Conservation (phyloP, 2,888 invertebrate genomes). For the Xiphydria camelus region DNA sequence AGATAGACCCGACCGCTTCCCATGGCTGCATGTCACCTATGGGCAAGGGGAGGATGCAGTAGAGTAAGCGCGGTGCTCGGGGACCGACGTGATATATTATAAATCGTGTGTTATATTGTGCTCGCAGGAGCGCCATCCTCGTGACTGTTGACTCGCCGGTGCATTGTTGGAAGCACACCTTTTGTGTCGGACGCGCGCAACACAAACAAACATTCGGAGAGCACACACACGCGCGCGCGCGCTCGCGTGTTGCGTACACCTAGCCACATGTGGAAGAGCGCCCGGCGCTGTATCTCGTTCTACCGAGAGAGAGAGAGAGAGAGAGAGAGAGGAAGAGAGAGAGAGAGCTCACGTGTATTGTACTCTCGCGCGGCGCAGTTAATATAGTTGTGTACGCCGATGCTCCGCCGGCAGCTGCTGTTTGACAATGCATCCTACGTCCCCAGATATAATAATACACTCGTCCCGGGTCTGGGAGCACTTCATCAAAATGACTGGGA, state of each 20-base stretch:
- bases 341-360: no score
- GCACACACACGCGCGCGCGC: constrained; percentile 7
- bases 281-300: no score
- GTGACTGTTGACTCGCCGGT: constrained; percentile 54
- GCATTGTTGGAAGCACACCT: constrained; percentile 51
- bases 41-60: no score
- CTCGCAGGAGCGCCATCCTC: constrained; percentile 45
- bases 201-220: constrained; percentile 50
- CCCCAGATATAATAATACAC: constrained; percentile 51
- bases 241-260: constrained; percentile 20
- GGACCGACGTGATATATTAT: no score
- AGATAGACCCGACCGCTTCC: no score
- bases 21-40: no score
- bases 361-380: constrained; percentile 32
- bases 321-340: no score
- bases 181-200: constrained; percentile 47
- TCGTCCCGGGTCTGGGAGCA: constrained; percentile 43
- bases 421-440: constrained; percentile 49
- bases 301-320: no score
- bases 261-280: constrained; percentile 14
- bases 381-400: constrained; percentile 46
- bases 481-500: constrained; percentile 52
- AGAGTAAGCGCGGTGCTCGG: no score
- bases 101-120: constrained; percentile 55
- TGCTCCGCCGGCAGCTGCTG: constrained; percentile 43